These are phyloP conservation scores for Acrobasis repandana DNA, from an alignment of 2,888 invertebrate genomes.

Conservation along the genomic window DNA sequence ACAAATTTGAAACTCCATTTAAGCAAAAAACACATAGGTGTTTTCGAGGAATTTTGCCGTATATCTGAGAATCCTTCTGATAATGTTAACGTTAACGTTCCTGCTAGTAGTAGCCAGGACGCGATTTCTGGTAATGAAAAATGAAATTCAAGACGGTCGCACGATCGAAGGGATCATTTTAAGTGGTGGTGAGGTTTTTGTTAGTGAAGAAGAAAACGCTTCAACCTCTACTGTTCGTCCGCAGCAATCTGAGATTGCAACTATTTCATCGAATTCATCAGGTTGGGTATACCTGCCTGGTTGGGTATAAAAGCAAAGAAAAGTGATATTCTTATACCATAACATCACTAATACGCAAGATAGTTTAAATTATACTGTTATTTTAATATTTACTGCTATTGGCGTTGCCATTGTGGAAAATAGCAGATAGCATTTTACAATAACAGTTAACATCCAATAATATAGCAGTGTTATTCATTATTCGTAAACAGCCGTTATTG, in stretches of 20 bases:
- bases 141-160: not conserved
- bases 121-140: not conserved
- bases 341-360: not conserved
- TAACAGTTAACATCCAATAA: slow-evolving; percentile 11
- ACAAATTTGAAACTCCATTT: slow-evolving; percentile 5
- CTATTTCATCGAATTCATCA: too few species aligned
- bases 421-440: slow-evolving; percentile 4
- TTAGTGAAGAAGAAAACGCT: too few species aligned
- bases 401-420: slow-evolving; percentile 2
- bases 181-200: too few species aligned
- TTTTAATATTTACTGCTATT: not conserved
- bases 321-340: not conserved
- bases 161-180: too few species aligned
- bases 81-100: not conserved
- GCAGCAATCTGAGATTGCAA: too few species aligned
- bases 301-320: too few species aligned
- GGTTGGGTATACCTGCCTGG: too few species aligned
- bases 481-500: not conserved
- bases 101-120: not conserved
- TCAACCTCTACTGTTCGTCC: too few species aligned
- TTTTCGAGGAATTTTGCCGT: slow-evolving; percentile 1
- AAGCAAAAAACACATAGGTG: slow-evolving; percentile 4
- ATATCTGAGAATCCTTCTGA: not conserved
- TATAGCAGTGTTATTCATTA: slow-evolving; percentile 2
- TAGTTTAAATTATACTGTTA: not conserved